A percentile compares a stretch with the other conserved stretches of the same genome.
phyloP scores from a whole-genome alignment of 2,797 vertebrate genomes.

The Alectoris magna region DNA sequence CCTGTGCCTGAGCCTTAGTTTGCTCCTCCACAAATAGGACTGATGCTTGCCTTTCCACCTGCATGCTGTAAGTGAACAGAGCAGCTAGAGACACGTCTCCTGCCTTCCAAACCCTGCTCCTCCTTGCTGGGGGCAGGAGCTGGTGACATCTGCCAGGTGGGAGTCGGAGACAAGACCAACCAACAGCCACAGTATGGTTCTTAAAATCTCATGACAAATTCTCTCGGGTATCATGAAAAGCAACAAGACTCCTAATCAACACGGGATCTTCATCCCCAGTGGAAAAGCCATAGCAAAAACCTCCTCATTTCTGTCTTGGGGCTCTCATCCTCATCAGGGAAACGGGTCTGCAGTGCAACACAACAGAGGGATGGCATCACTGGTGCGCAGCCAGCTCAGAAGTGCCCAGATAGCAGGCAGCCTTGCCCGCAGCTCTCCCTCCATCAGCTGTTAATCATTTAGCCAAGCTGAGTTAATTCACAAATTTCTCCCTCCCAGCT shows the following conservation, averaged over 20 bases:
- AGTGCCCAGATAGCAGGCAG: not conserved
- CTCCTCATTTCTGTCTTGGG: not conserved
- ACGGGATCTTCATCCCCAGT: rapidly evolving
- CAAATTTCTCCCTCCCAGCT: conserved; percentile 44
- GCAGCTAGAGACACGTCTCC: not conserved
- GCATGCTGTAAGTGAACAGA: rapidly evolving
- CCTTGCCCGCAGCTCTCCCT: not conserved
- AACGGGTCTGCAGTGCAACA: not conserved
- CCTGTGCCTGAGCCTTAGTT: not conserved
- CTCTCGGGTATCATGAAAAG: not conserved
- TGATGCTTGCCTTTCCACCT: not conserved
- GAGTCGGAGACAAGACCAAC: not conserved
- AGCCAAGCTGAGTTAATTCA: conserved; percentile 38
- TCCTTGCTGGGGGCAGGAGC: not conserved
- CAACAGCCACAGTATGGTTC: not conserved
- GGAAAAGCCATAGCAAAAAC: not conserved
- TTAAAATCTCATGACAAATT: not conserved
- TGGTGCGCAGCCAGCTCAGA: not conserved
- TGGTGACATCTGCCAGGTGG: not conserved
- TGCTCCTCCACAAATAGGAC: no score
- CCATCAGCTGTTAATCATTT: conserved; percentile 52
- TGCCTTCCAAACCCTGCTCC: not conserved
- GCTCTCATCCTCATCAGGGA: not conserved
- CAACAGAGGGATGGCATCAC: not conserved
- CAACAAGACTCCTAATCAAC: not conserved